phyloP scores from a whole-genome alignment of 2,888 invertebrate genomes.

The Gymnosoma rotundatum region DNA sequence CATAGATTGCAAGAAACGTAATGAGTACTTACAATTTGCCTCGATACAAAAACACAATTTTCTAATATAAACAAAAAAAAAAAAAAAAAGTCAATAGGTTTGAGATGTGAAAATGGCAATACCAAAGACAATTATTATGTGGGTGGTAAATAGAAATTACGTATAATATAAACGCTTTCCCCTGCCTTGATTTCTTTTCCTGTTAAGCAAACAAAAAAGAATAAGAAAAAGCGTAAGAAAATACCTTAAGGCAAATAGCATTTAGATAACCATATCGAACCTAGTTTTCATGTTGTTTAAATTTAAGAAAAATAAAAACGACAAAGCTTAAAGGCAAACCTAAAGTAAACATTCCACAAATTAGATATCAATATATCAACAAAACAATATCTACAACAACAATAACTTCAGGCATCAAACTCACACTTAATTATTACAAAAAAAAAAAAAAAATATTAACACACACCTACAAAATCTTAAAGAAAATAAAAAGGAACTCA shows the following conservation, averaged over 20 bases:
- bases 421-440: not conserved
- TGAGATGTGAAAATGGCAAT: too few species aligned
- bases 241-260: not conserved
- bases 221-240: too few species aligned
- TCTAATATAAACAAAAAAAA: too few species aligned
- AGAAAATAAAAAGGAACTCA: too few species aligned
- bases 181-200: not conserved
- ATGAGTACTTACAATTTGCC: too few species aligned
- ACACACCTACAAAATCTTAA: not conserved
- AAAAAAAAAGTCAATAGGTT: too few species aligned
- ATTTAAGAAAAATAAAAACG: not conserved
- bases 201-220: slow-evolving; percentile 9
- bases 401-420: slow-evolving; percentile 3
- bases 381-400: slow-evolving; percentile 15
- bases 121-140: too few species aligned
- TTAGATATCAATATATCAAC: slow-evolving; percentile 19
- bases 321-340: not conserved
- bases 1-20: too few species aligned
- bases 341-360: slow-evolving; percentile 31
- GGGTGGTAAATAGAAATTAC: too few species aligned
- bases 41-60: too few species aligned
- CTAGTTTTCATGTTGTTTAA: slow-evolving; percentile 4
- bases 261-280: slow-evolving; percentile 10
- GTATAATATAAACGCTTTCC: too few species aligned
- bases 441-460: not conserved